Conservation (phyloP, 2,113 vertebrate genomes). For the Albula glossodonta region DNA sequence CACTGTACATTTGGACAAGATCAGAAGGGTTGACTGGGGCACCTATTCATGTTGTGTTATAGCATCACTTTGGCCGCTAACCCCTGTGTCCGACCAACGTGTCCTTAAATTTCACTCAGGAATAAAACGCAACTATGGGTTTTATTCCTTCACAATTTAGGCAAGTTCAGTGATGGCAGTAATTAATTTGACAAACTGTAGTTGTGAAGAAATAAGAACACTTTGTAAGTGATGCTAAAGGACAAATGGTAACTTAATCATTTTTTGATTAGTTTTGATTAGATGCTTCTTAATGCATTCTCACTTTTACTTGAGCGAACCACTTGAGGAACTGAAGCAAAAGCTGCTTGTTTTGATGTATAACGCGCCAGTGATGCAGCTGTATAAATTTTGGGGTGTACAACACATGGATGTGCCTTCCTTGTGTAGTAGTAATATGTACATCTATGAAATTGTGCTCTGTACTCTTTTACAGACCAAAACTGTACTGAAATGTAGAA, state of each 20-base stretch:
- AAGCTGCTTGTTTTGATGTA: not conserved
- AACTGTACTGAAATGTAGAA: conserved; percentile 26
- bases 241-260: not conserved
- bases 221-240: too few relatives aligned
- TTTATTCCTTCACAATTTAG: too few relatives aligned
- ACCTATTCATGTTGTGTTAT: not conserved
- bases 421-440: not conserved
- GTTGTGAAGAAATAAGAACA: too few relatives aligned
- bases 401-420: not conserved
- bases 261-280: not conserved
- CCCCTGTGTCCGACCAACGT: not conserved
- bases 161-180: too few relatives aligned
- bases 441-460: conserved; percentile 59
- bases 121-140: not conserved
- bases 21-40: conserved; percentile 20
- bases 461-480: conserved; percentile 91
- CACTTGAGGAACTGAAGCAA: not conserved
- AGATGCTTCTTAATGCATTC: not conserved
- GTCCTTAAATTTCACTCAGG: not conserved
- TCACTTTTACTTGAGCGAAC: not conserved
- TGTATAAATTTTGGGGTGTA: not conserved
- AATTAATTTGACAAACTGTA: too few relatives aligned
- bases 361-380: not conserved
- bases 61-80: too few relatives aligned
- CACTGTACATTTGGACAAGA: conserved; percentile 10